Percentiles rank a stretch among this genome's conserved stretches.
These are phyloP conservation scores for Pelusios castaneus DNA, from an alignment of 2,113 vertebrate species.

Conservation along the genomic window DNA sequence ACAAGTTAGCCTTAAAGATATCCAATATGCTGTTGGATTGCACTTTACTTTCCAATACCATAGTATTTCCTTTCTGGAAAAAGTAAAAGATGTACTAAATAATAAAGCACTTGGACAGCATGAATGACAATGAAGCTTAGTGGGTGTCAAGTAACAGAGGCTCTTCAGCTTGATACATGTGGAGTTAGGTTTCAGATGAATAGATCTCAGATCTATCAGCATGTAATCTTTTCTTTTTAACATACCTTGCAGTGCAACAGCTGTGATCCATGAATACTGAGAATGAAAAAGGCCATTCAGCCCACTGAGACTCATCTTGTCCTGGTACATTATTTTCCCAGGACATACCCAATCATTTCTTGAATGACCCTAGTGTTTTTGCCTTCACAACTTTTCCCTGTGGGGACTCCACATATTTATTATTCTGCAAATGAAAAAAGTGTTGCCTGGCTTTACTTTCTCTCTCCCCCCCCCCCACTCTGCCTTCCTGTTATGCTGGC, in stretches of 20 bases:
- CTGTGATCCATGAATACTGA: slow-evolving; percentile 15
- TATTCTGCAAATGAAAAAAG: slow-evolving; percentile 7
- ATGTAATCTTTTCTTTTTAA: slow-evolving; percentile 1
- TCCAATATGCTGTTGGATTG: fast-evolving
- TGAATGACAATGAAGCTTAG: background rate
- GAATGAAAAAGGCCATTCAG: background rate
- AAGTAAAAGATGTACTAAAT: background rate
- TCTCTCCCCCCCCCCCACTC: background rate
- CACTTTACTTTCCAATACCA: background rate
- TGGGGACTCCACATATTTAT: slow-evolving; percentile 36
- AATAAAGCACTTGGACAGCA: background rate
- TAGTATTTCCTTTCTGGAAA: background rate
- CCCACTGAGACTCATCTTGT: slow-evolving; percentile 13
- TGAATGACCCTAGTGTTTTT: slow-evolving; percentile 37
- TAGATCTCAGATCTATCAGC: background rate
- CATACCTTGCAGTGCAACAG: background rate
- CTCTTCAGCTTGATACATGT: background rate
- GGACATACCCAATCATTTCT: slow-evolving; percentile 22
- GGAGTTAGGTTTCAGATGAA: background rate
- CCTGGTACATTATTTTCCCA: slow-evolving; percentile 38
- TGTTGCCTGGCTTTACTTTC: slow-evolving; percentile 38
- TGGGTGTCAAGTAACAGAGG: background rate
- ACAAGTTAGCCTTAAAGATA: background rate
- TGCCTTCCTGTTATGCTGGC: background rate
- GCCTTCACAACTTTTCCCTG: background rate